Percentiles rank a stretch among this genome's conserved stretches.
phyloP scores from a whole-genome alignment of 35 echinoderm and acorn worm genomes.

The Hemicentrotus pulcherrimus region DNA sequence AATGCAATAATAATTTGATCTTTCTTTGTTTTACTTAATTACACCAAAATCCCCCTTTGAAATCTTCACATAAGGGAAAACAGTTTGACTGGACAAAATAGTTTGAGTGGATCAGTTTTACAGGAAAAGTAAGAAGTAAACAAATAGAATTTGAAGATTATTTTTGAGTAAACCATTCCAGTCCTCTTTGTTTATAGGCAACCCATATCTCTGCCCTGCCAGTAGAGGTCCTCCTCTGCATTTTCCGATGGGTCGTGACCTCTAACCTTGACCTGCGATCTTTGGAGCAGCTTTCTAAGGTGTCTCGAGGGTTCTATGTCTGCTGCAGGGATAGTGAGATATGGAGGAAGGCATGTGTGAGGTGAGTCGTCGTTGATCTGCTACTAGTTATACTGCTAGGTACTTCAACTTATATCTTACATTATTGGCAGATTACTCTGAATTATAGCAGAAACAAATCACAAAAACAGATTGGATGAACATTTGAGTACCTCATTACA shows the following conservation, averaged over 20 bases:
- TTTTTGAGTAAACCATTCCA: background rate
- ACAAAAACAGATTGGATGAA: no score
- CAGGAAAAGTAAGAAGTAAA: background rate
- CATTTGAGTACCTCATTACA: no score
- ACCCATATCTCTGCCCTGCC: constrained; percentile 88
- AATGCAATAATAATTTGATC: no score
- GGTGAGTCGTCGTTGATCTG: constrained; percentile 33
- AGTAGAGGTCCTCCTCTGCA: constrained; percentile 72
- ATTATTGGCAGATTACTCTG: no score
- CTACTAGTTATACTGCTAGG: no score
- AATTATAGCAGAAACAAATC: no score
- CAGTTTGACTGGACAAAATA: no score
- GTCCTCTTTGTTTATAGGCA: constrained; percentile 42
- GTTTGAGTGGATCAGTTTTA: no score
- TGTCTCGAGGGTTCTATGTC: constrained; percentile 90
- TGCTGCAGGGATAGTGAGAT: constrained; percentile 84
- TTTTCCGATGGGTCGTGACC: constrained; percentile 91
- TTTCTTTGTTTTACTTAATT: no score
- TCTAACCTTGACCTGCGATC: constrained; percentile 73
- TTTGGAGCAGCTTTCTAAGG: constrained; percentile 81
- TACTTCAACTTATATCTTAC: no score
- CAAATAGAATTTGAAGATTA: background rate
- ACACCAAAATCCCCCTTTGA: no score
- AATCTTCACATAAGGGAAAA: no score
- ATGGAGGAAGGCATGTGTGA: constrained; percentile 80